phyloP scores from a whole-genome alignment of 1,140 invertebrate genomes.

The Eumaeus atala region DNA sequence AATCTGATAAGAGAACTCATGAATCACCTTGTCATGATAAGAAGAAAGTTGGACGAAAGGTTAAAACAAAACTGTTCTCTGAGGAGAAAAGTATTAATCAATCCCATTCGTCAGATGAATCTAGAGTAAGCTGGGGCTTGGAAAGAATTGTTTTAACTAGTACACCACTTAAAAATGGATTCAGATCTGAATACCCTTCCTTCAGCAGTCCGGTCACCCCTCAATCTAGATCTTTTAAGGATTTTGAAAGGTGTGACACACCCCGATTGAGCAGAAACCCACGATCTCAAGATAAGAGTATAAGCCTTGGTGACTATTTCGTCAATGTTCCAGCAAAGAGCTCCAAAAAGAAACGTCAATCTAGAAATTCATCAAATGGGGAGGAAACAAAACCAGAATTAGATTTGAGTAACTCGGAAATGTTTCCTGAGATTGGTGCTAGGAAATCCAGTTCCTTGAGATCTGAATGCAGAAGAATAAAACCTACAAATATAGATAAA shows the following conservation, averaged over 20 bases:
- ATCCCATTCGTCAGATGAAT: constrained; percentile 50
- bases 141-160: constrained; percentile 50
- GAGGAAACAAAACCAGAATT: constrained; percentile 43
- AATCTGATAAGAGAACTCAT: constrained; percentile 42
- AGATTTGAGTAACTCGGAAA: constrained; percentile 56
- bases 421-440: constrained; percentile 62
- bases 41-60: constrained; percentile 40
- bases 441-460: constrained; percentile 48
- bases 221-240: constrained; percentile 34
- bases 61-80: constrained; percentile 58
- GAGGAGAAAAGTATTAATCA: constrained; percentile 43
- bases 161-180: constrained; percentile 65
- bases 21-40: constrained; percentile 54
- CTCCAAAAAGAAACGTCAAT: constrained; percentile 42
- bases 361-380: constrained; percentile 48
- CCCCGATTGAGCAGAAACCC: constrained; percentile 45
- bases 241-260: constrained; percentile 55
- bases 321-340: constrained; percentile 42
- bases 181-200: constrained; percentile 64
- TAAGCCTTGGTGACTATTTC: constrained; percentile 56
- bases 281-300: constrained; percentile 53
- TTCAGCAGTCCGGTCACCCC: constrained; percentile 52
- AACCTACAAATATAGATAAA: constrained; percentile 63
- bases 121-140: constrained; percentile 41
- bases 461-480: constrained; percentile 57